phyloP scores from a whole-genome alignment of 2,888 invertebrate species.

The Lepidochrysops patricia region DNA sequence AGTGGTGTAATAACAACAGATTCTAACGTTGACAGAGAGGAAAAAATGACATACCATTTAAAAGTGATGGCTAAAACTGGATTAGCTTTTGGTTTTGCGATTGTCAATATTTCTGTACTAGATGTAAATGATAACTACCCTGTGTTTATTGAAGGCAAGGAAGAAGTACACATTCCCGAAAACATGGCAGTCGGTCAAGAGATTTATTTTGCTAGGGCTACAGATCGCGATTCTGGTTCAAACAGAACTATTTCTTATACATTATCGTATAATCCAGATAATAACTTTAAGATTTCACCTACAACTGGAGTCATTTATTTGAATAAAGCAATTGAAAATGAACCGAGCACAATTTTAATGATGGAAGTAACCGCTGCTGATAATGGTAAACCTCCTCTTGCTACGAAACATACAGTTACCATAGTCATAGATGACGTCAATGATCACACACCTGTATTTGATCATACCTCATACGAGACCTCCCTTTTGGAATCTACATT shows the following conservation, averaged over 20 bases:
- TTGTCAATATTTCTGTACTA: slow-evolving; percentile 85
- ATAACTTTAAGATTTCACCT: slow-evolving; percentile 88
- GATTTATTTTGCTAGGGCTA: slow-evolving; percentile 89
- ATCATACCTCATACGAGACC: slow-evolving; percentile 93
- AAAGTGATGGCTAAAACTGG: slow-evolving; percentile 86
- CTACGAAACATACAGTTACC: slow-evolving; percentile 82
- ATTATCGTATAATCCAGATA: slow-evolving; percentile 85
- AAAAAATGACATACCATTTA: slow-evolving; percentile 82
- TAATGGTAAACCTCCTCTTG: slow-evolving; percentile 83
- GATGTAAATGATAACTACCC: slow-evolving; percentile 96
- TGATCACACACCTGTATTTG: slow-evolving; percentile 96
- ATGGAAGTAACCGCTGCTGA: slow-evolving; percentile 91
- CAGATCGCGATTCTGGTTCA: slow-evolving; percentile 90
- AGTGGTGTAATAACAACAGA: slow-evolving; percentile 86
- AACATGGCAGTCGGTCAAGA: slow-evolving; percentile 96
- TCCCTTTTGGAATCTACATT: slow-evolving; percentile 92
- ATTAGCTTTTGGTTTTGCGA: slow-evolving; percentile 83
- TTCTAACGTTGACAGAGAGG: slow-evolving; percentile 89
- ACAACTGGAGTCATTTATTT: slow-evolving; percentile 92
- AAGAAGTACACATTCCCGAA: slow-evolving; percentile 86
- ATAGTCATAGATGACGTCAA: slow-evolving; percentile 91
- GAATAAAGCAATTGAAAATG: slow-evolving; percentile 83
- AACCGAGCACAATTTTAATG: slow-evolving; percentile 80
- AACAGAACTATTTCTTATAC: slow-evolving; percentile 90
- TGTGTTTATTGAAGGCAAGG: slow-evolving; percentile 83